phyloP scores from a whole-genome alignment of 92 coral and sea anemone genomes.

The Blastomussa wellsi region DNA sequence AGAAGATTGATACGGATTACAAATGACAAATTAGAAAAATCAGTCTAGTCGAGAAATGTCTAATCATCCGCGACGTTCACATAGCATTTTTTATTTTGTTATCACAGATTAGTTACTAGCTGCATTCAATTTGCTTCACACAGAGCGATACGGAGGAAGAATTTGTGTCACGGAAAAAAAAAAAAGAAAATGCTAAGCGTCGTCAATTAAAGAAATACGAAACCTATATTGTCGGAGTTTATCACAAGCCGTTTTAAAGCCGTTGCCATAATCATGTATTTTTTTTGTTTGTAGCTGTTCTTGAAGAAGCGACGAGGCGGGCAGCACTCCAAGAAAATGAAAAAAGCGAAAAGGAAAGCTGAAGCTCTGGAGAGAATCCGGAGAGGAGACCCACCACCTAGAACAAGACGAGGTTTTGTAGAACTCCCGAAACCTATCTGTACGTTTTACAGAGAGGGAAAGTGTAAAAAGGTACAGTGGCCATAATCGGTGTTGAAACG shows the following conservation, averaged over 20 bases:
- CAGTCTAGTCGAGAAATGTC: too few species aligned
- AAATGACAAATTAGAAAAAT: too few species aligned
- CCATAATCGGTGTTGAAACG: too few species aligned
- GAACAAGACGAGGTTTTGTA: conserved; percentile 22
- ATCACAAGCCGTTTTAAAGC: background rate
- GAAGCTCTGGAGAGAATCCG: conserved; percentile 36
- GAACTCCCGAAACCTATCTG: conserved; percentile 65
- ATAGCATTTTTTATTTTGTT: too few species aligned
- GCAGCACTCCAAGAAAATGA: conserved; percentile 59
- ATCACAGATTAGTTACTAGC: too few species aligned
- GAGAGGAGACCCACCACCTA: conserved; percentile 27
- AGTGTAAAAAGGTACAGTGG: conserved; percentile 70
- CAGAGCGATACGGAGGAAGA: too few species aligned
- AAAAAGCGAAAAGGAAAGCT: conserved; percentile 62
- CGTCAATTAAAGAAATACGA: too few species aligned
- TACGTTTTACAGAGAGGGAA: conserved; percentile 63
- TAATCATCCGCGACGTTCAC: too few species aligned
- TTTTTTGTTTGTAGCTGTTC: conserved; percentile 14
- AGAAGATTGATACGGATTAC: too few species aligned
- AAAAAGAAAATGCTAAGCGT: too few species aligned
- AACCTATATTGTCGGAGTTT: background rate
- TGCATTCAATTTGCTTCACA: too few species aligned
- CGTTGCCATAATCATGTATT: background rate
- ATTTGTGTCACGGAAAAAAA: too few species aligned
- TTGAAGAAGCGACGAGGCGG: conserved; percentile 59